These are phyloP conservation scores for Pangasius djambal DNA, from an alignment of 2,797 vertebrate genomes.

Conservation along the genomic window DNA sequence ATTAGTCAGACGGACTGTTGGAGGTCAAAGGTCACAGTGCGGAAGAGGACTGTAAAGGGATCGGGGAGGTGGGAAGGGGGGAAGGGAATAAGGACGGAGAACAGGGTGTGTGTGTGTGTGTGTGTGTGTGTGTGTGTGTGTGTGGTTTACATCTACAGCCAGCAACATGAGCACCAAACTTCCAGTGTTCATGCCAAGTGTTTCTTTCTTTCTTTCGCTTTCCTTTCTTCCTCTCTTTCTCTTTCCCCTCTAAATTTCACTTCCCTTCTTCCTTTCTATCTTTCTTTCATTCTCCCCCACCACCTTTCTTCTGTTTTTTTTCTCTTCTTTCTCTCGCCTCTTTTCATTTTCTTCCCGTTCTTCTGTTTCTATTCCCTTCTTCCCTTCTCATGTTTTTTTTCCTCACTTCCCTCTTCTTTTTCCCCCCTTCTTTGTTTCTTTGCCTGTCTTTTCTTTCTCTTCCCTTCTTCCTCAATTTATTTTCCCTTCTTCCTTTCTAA, in stretches of 20 bases:
- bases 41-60: neutral
- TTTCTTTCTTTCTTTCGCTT: neutral
- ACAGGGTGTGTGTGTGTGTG: neutral
- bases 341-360: no score
- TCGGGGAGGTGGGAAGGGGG: neutral
- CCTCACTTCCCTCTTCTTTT: no score
- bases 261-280: neutral
- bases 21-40: neutral
- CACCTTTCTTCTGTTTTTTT: no score
- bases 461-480: neutral
- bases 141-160: neutral
- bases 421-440: neutral
- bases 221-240: neutral
- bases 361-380: neutral
- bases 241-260: neutral
- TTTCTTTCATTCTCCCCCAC: neutral
- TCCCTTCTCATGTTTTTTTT: neutral
- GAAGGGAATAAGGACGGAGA: neutral
- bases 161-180: neutral
- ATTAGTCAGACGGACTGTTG: conserved; percentile 15
- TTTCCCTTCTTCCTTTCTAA: no score
- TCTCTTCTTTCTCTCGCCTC: neutral
- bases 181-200: neutral
- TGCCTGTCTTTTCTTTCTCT: neutral
- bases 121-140: neutral